phyloP scores from a whole-genome alignment of 2,113 vertebrate genomes.

The Recurvirostra avosetta region DNA sequence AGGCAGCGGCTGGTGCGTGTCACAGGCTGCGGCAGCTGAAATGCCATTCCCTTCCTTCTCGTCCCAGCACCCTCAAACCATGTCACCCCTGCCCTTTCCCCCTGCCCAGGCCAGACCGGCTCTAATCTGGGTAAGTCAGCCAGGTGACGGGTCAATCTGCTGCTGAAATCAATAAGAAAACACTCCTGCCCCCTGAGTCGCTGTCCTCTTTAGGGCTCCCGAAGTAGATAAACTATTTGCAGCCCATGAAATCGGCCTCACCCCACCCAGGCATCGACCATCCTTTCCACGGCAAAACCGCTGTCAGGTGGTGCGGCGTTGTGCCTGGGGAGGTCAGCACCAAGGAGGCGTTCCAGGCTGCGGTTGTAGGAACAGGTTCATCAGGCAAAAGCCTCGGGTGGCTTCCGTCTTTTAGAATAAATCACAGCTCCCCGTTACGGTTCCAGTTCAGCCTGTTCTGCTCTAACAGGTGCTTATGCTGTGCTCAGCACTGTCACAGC shows the following conservation, averaged over 20 bases:
- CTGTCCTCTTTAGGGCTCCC: background rate
- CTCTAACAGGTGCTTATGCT: background rate
- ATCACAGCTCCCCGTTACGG: background rate
- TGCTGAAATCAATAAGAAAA: background rate
- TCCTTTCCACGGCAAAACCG: background rate
- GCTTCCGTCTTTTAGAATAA: background rate
- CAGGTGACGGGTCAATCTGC: background rate
- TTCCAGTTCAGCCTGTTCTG: background rate
- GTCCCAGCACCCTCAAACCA: background rate
- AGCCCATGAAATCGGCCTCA: fast-evolving
- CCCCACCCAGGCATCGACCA: background rate
- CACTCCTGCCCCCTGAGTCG: background rate
- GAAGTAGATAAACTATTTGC: fast-evolving
- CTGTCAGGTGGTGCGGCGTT: fast-evolving
- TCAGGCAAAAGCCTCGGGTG: background rate
- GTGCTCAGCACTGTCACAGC: background rate
- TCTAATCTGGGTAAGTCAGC: fast-evolving
- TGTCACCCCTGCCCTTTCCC: background rate
- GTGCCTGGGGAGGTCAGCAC: background rate
- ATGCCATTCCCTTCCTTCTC: background rate
- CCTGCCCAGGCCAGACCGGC: background rate
- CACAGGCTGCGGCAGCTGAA: background rate
- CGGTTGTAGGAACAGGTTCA: background rate
- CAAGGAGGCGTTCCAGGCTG: background rate
- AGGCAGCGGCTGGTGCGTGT: background rate